phyloP scores from a whole-genome alignment of 2,113 vertebrate species.

The Elanus axillaris region DNA sequence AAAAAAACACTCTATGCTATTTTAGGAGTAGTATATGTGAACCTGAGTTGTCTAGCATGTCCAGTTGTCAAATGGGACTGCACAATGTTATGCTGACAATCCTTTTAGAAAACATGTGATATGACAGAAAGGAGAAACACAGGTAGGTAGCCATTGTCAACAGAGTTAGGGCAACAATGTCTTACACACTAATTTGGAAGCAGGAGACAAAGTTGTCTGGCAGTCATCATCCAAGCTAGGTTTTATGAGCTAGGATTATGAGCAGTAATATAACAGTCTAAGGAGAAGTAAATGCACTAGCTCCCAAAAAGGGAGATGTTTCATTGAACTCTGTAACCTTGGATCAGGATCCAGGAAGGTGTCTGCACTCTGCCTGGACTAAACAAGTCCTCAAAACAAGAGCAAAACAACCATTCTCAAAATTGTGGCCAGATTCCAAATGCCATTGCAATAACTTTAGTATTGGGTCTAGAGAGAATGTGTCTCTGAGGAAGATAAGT shows the following conservation, averaged over 20 bases:
- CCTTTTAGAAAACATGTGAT: background rate
- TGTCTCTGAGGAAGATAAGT: background rate
- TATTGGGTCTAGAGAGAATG: background rate
- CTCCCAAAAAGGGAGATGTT: background rate
- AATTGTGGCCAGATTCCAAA: background rate
- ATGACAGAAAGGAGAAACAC: background rate
- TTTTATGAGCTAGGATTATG: background rate
- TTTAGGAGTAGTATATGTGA: background rate
- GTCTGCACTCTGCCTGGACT: background rate
- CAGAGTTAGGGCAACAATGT: background rate
- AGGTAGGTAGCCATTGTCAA: background rate
- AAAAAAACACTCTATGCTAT: background rate
- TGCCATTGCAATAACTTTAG: background rate
- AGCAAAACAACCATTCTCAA: background rate
- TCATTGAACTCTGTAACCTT: background rate
- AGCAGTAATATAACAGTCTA: background rate
- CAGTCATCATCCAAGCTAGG: background rate
- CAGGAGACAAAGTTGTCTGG: background rate
- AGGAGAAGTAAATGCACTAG: background rate
- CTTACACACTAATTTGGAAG: background rate
- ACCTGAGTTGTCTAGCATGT: background rate
- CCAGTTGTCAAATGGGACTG: background rate
- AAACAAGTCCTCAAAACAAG: background rate
- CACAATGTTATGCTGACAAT: background rate
- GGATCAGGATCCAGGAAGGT: background rate